phyloP scores from a whole-genome alignment of 2,113 vertebrate genomes.

The Heliornis fulica region DNA sequence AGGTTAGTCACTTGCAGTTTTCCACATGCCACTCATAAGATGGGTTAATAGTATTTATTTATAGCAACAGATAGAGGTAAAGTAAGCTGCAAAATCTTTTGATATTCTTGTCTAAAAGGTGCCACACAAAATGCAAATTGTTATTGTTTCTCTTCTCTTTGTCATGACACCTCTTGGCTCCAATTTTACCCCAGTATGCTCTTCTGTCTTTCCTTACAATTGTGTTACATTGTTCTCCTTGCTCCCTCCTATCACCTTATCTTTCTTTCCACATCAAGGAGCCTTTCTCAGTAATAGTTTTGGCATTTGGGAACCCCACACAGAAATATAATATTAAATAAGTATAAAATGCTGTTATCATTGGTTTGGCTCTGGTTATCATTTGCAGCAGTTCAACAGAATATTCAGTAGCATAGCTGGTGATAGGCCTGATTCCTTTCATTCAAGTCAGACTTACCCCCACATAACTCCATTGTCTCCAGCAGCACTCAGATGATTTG shows the following conservation, averaged over 20 bases:
- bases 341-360: background rate
- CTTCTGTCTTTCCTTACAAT: background rate
- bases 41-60: background rate
- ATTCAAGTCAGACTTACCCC: background rate
- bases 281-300: background rate
- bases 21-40: background rate
- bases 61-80: background rate
- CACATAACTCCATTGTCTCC: background rate
- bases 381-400: background rate
- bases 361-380: background rate
- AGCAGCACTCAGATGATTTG: background rate
- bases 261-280: conserved; percentile 15
- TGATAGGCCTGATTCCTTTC: background rate
- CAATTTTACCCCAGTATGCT: background rate
- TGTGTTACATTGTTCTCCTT: background rate
- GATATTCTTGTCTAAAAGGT: background rate
- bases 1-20: background rate
- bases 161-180: background rate
- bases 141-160: conserved; percentile 1
- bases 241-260: background rate
- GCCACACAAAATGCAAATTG: conserved; percentile 5
- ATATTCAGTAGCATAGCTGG: background rate
- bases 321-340: conserved; percentile 23
- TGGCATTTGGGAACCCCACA: background rate
- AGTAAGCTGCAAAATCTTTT: background rate